Evolutionary conservation across 2,888 invertebrate genomes (phyloP), one percentile per base, ranked within the genome.

Genomic region (Boloria selene): DNA sequence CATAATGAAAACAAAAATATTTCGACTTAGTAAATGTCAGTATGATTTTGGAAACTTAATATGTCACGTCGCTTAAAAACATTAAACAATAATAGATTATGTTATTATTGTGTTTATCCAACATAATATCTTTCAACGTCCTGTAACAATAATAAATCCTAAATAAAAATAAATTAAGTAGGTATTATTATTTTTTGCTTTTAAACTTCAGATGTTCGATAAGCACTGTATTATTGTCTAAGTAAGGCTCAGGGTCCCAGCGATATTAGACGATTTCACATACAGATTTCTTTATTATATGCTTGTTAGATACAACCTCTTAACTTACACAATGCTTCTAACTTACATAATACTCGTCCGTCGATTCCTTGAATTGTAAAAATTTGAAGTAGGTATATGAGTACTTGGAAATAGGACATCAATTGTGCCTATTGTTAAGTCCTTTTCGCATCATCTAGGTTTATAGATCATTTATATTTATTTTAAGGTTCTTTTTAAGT

Each of bases 251-350:
- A 68, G 68, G 70, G 69, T 63, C 58, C 56, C 47, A 58, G 60
- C 67, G 53, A 65, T 69, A 69, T 63, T 65, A 62, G 51, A 47
- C 47, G 70, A 71, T 71, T 63, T 71, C 70, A 45, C 70, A 71
- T 67, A 47, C 53, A 65, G 67, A 71, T 71, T 67, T 65, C 66
- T 67, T 65, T 67, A 67, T 67, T 64, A 63, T 64, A 22, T 45
- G 61, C 50, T 58, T 31, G 47, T 56, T 72, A 51, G 66, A 61
- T 52, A 61, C 50, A 50, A 50, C 52, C 54, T 61, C 26, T 47
- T 47, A 49, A 18, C 42, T 56, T 31, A 47, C 31, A 18, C 45
- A 65, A 61, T 51, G 22, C 14, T 13, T 49, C 42, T 26, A 17
- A 17, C 22, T 26, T 54, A 14, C 47, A 47, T 59, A 58, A 59